A percentile compares a stretch with the other conserved stretches of the same genome.
Evolutionary conservation across 2,797 vertebrate genomes (phyloP).

Genomic region (Lepus oiostolus): DNA sequence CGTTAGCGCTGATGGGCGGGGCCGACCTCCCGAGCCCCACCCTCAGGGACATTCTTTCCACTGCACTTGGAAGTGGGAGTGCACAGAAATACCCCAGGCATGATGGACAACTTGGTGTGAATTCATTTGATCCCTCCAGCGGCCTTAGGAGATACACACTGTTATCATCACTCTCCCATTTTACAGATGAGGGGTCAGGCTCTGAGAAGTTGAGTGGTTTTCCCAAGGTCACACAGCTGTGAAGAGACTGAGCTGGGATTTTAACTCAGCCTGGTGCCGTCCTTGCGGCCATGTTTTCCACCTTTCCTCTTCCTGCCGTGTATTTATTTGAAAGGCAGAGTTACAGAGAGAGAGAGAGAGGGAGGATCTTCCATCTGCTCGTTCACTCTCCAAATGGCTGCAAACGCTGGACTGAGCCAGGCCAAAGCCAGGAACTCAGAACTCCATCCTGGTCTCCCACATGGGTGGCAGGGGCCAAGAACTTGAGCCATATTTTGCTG

Average conservation of each 20-base stretch:
- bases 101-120: neutral
- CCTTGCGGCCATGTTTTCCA: neutral
- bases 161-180: neutral
- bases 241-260: neutral
- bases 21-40: neutral
- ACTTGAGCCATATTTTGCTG: no score
- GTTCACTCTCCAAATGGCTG: no score
- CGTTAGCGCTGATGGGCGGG: neutral
- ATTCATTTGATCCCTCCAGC: neutral
- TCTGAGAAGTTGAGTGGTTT: neutral
- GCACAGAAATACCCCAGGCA: neutral
- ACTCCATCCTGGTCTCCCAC: no score
- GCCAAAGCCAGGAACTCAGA: no score
- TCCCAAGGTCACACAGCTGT: neutral
- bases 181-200: neutral
- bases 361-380: no score
- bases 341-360: no score
- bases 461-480: no score
- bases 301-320: no score
- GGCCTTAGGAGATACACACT: neutral
- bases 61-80: neutral
- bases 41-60: neutral
- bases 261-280: neutral
- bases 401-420: no score
- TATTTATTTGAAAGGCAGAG: no score